phyloP scores from a whole-genome alignment of 2,888 invertebrate genomes.

The Pteria penguin region DNA sequence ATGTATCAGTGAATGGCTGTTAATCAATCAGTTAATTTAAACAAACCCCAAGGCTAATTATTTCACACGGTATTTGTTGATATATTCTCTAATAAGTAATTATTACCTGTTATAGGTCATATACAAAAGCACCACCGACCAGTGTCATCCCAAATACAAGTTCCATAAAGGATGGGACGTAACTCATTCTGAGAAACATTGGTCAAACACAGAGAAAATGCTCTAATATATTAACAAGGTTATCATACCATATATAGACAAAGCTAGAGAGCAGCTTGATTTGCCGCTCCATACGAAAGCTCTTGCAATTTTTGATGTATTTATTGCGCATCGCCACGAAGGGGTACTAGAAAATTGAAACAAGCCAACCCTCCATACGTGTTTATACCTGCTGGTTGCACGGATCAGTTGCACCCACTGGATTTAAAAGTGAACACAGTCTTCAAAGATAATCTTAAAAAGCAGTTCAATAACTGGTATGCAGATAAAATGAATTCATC shows the following conservation, averaged over 20 bases:
- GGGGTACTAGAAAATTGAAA: too few species aligned
- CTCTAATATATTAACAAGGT: constrained; percentile 6
- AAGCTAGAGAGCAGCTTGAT: not conserved
- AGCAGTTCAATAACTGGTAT: constrained; percentile 2
- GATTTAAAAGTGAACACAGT: too few species aligned
- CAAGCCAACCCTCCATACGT: too few species aligned
- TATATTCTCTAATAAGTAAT: too few species aligned
- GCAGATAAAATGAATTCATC: too few species aligned
- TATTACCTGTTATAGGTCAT: too few species aligned
- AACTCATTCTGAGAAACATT: constrained; percentile 13
- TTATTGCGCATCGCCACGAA: not conserved
- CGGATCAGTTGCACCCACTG: constrained; percentile 47
- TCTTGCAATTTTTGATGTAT: constrained; percentile 1
- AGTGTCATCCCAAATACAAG: constrained; percentile 8
- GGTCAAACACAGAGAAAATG: constrained; percentile 10
- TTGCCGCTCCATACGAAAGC: constrained; percentile 11
- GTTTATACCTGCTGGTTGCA: constrained; percentile 47
- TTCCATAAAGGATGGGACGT: constrained; percentile 6
- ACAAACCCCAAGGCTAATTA: too few species aligned
- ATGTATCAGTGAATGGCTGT: too few species aligned
- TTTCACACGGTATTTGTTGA: too few species aligned
- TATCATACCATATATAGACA: not conserved
- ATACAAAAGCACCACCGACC: constrained; percentile 5
- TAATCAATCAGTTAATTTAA: too few species aligned
- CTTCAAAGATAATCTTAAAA: constrained; percentile 4